phyloP scores from a whole-genome alignment of 2,113 vertebrate genomes.

The Rhea pennata region DNA sequence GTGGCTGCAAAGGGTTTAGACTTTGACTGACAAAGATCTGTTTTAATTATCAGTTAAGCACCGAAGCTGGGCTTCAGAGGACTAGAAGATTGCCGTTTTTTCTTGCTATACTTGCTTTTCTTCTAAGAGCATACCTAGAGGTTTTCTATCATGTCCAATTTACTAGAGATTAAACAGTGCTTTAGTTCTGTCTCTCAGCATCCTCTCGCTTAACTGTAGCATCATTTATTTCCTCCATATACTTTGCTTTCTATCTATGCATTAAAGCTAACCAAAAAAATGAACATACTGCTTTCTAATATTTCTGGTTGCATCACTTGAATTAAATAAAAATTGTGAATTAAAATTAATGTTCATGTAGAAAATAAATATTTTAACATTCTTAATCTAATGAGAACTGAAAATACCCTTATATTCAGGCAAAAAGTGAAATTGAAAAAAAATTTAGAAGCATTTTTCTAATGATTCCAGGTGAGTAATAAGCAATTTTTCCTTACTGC shows the following conservation, averaged over 20 bases:
- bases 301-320: neutral
- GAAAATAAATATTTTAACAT: neutral
- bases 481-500: neutral
- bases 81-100: neutral
- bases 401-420: neutral
- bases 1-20: neutral
- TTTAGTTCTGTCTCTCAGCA: neutral
- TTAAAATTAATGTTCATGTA: neutral
- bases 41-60: neutral
- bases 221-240: neutral
- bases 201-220: neutral
- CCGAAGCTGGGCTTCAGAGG: neutral
- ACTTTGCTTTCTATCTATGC: neutral
- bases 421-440: neutral
- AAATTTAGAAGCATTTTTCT: neutral
- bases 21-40: neutral
- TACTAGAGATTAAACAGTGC: rapidly evolving
- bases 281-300: neutral
- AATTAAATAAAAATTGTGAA: neutral
- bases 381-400: neutral
- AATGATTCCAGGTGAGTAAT: conserved; percentile 29
- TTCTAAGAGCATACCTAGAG: neutral
- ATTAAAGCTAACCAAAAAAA: neutral
- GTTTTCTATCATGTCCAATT: neutral
- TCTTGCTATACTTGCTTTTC: neutral